These are phyloP conservation scores for Pseudopipra pipra DNA, from an alignment of 2,113 vertebrate species.

Conservation along the genomic window DNA sequence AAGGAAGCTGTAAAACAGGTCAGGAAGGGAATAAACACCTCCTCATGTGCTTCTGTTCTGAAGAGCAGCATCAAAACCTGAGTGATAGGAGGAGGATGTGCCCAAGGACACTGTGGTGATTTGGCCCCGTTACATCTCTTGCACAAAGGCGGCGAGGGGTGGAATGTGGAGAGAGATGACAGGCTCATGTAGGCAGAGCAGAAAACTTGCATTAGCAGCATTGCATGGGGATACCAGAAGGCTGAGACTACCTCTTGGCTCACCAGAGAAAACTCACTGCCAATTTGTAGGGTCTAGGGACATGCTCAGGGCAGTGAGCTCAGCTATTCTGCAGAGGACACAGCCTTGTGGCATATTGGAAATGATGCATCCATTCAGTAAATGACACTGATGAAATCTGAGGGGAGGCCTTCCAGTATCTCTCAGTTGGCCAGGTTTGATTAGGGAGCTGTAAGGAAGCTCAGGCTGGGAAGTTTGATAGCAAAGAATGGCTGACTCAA, in stretches of 20 bases:
- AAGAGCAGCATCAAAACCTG: neutral
- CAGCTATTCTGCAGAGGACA: neutral
- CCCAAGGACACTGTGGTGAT: rapidly evolving
- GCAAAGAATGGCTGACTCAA: neutral
- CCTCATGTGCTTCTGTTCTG: neutral
- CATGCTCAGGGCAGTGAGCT: rapidly evolving
- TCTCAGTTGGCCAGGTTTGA: neutral
- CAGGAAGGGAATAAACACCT: neutral
- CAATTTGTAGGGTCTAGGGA: neutral
- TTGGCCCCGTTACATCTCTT: neutral
- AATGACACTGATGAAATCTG: neutral
- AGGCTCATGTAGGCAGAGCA: neutral
- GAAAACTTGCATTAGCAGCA: neutral
- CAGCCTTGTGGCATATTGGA: neutral
- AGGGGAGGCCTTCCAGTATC: neutral
- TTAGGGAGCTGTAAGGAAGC: neutral
- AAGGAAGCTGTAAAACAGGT: neutral
- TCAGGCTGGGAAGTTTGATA: neutral
- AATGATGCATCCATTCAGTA: neutral
- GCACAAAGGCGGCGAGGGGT: rapidly evolving
- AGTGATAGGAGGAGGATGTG: neutral
- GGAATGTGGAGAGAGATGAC: neutral
- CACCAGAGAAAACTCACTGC: neutral
- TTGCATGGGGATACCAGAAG: neutral
- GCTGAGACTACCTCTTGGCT: neutral